Evolutionary conservation across 2,797 vertebrate species (phyloP), one percentile per base, ranked within the genome.

Genomic region (Sebastes baramenuke): DNA sequence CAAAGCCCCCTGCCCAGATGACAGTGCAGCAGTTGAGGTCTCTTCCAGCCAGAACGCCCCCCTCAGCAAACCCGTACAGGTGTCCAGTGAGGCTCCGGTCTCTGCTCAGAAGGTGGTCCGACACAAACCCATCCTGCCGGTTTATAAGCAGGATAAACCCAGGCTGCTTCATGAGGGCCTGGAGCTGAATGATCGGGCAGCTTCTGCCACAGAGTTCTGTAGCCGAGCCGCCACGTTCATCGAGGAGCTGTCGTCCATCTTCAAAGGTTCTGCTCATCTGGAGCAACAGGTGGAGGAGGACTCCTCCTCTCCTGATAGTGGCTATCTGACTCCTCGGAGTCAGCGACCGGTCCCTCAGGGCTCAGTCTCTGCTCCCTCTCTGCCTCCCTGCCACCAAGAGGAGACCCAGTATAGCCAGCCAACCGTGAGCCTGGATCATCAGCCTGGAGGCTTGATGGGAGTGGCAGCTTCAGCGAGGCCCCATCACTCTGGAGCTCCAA

Each of bases 191-290:
- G 96, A 97, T 9, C 92, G 95, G 1, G 59, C 84, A 1, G 92
- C 94, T 13, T 95, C 97, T 12, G 96, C 94, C 82, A 95, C 94
- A 8, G 97, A 98, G 91, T 95, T 97, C 77, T 96, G 97, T 56
- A 97, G 97, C 87, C 97, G 97, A 73, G 97, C 98, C 0, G 97
- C 98, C 66, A 97, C 96, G 0, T 97, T 99, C 88, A 99, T 99
- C 9, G 98, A 99, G 89, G 98, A 99, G 87, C 93, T 99, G 52
- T 99, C 99, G 0, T 98, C 98, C 77, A 97, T 99, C 91, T 99
- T 99, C 77, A 97, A 96, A 90, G 96, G 97, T 70, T 95, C 97
- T 11, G 86, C 93, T 8, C 97, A 95, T 49, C 71, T 94, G 85
- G 97, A 96, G 59, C 94, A 93, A 58, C 97, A 95, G 77, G 90